A percentile compares a stretch with the other conserved stretches of the same genome.
These are phyloP conservation scores for Macropodus opercularis DNA, from an alignment of 2,797 vertebrate genomes.

Conservation along the genomic window DNA sequence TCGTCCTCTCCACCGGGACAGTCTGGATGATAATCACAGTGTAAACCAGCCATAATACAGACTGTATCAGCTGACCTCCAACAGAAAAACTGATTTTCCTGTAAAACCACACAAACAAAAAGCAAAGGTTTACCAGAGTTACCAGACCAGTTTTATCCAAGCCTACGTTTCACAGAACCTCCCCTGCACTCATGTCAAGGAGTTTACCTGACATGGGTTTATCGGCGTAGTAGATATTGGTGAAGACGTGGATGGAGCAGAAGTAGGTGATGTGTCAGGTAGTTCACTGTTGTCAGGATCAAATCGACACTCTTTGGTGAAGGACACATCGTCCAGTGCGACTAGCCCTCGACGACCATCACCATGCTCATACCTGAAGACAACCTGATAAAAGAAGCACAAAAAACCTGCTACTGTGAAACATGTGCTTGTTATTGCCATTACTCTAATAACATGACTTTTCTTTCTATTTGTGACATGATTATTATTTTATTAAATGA, in stretches of 20 bases:
- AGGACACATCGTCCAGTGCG: conserved; percentile 80
- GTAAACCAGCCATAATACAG: conserved; percentile 61
- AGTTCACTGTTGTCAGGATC: conserved; percentile 75
- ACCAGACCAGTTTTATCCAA: not conserved
- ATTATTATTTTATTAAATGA: not conserved
- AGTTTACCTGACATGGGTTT: conserved; percentile 73
- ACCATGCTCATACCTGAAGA: conserved; percentile 67
- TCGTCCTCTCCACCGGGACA: conserved; percentile 82
- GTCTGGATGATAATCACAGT: conserved; percentile 77
- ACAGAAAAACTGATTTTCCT: conserved; percentile 78
- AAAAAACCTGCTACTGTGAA: too few relatives aligned
- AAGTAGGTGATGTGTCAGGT: conserved; percentile 60
- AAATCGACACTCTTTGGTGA: conserved; percentile 74
- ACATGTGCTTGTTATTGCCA: too few relatives aligned
- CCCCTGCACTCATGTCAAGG: not conserved
- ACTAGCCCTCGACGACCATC: conserved; percentile 46
- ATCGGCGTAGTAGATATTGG: conserved; percentile 27
- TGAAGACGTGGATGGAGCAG: conserved; percentile 37
- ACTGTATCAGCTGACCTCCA: conserved; percentile 61
- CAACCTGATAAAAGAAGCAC: conserved; percentile 64
- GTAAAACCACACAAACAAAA: conserved; percentile 12
- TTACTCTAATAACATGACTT: too few relatives aligned
- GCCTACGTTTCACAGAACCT: not conserved
- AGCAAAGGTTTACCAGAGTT: not conserved
- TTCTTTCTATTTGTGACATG: too few relatives aligned